A percentile compares a stretch with the other conserved stretches of the same genome.
Conservation (phyloP, 2,113 vertebrate genomes). For the Sula dactylatra region DNA sequence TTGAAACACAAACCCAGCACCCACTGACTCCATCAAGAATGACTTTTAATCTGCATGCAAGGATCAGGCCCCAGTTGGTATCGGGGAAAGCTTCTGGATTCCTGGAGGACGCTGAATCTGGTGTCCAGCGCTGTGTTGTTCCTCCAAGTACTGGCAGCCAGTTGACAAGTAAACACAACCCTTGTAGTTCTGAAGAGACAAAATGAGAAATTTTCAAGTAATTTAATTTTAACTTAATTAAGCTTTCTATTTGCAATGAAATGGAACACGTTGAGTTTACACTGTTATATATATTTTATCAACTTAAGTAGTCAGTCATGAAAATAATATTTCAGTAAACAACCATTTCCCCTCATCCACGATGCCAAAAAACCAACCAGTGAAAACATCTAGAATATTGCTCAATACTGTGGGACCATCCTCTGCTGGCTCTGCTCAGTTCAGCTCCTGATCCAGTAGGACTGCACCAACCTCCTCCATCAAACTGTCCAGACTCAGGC, state of each 20-base stretch:
- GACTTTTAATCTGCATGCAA: background rate
- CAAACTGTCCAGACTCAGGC: rapidly evolving
- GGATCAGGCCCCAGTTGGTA: background rate
- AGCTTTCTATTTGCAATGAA: background rate
- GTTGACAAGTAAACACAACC: background rate
- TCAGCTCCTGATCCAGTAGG: background rate
- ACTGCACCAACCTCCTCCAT: background rate
- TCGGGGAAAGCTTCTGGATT: background rate
- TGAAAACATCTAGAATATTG: background rate
- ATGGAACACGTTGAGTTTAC: background rate
- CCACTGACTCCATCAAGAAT: background rate
- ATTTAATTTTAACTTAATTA: background rate
- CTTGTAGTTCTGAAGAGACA: background rate
- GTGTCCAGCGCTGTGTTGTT: background rate
- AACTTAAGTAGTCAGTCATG: background rate
- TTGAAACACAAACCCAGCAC: background rate
- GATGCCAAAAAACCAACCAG: background rate
- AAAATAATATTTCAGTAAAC: background rate
- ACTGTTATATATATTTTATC: background rate
- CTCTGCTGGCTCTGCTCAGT: background rate
- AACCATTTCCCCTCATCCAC: background rate
- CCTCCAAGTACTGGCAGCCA: background rate
- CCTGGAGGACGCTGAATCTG: background rate
- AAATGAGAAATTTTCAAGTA: background rate
- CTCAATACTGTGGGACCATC: background rate